A percentile compares a stretch with the other conserved stretches of the same genome.
These are phyloP conservation scores for Deilephila porcellus DNA, from an alignment of 2,888 invertebrate species.

Conservation along the genomic window DNA sequence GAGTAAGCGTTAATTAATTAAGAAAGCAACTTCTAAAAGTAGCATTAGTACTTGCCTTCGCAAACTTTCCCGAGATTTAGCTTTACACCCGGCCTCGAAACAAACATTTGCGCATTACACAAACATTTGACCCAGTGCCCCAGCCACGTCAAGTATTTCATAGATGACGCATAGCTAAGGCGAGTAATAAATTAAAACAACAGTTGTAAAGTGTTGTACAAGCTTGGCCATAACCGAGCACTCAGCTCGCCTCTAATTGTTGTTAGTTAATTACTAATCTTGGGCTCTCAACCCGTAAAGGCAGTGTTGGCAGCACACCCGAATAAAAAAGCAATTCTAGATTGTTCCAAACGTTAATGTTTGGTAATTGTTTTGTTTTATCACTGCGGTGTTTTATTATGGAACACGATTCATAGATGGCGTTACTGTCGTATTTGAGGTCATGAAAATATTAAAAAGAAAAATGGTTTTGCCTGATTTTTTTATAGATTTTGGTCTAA, in stretches of 20 bases:
- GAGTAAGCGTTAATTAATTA: no score
- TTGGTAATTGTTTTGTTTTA: conserved; percentile 48
- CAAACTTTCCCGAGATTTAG: no score
- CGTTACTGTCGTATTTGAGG: not conserved
- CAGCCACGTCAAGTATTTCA: not conserved
- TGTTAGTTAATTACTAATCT: conserved; percentile 51
- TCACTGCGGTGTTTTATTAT: conserved; percentile 36
- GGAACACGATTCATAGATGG: not conserved
- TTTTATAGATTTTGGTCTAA: no score
- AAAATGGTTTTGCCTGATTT: no score
- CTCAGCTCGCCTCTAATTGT: conserved; percentile 46
- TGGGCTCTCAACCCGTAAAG: conserved; percentile 44
- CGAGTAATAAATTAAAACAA: conserved; percentile 10
- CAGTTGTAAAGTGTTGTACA: conserved; percentile 25
- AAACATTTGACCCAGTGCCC: not conserved
- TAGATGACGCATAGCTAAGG: not conserved
- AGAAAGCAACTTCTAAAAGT: no score
- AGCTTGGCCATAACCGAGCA: conserved; percentile 4
- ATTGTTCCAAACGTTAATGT: conserved; percentile 39
- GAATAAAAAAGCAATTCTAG: conserved; percentile 45
- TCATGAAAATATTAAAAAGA: not conserved
- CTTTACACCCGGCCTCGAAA: not conserved
- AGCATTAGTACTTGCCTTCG: no score
- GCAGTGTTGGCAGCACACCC: conserved; percentile 42
- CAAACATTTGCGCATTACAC: not conserved